Percentiles rank a stretch among this genome's conserved stretches.
Conservation (phyloP, 2,888 invertebrate genomes). For the Drosophila ezoana region DNA sequence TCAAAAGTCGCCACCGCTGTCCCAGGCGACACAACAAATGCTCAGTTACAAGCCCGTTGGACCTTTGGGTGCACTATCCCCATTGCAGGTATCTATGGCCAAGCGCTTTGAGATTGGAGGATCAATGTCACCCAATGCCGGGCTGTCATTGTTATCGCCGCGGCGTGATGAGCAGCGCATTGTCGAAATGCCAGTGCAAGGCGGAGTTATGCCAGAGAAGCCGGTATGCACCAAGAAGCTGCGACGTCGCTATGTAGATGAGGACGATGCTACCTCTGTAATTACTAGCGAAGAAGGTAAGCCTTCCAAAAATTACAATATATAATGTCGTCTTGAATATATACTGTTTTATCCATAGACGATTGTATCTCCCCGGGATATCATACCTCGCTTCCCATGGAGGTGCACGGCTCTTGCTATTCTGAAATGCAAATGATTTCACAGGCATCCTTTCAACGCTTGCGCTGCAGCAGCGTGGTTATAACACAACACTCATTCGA, state of each 20-base stretch:
- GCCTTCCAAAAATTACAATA: background rate
- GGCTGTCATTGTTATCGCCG: constrained; percentile 83
- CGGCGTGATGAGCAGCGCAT: constrained; percentile 84
- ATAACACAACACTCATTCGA: constrained; percentile 85
- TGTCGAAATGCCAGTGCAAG: constrained; percentile 82
- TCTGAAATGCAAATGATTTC: constrained; percentile 85
- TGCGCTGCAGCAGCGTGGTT: constrained; percentile 83
- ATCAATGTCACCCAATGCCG: constrained; percentile 82
- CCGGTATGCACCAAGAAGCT: constrained; percentile 84
- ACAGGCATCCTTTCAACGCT: constrained; percentile 83
- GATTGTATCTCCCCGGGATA: constrained; percentile 85
- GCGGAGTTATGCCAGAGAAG: constrained; percentile 81
- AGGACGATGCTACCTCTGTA: constrained; percentile 85
- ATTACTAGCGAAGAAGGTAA: constrained; percentile 85
- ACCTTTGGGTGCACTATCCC: constrained; percentile 83
- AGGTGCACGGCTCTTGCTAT: constrained; percentile 85
- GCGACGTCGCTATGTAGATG: constrained; percentile 84
- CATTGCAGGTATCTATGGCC: constrained; percentile 83
- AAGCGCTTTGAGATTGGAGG: constrained; percentile 83
- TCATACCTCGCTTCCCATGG: constrained; percentile 84
- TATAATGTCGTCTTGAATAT: background rate
- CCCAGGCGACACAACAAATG: constrained; percentile 82
- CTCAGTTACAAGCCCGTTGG: constrained; percentile 82
- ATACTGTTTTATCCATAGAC: constrained; percentile 61
- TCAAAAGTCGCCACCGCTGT: constrained; percentile 82